Evolutionary conservation across 1,140 invertebrate species (phyloP), one percentile per base, ranked within the genome.

Genomic region (Orius laevigatus): DNA sequence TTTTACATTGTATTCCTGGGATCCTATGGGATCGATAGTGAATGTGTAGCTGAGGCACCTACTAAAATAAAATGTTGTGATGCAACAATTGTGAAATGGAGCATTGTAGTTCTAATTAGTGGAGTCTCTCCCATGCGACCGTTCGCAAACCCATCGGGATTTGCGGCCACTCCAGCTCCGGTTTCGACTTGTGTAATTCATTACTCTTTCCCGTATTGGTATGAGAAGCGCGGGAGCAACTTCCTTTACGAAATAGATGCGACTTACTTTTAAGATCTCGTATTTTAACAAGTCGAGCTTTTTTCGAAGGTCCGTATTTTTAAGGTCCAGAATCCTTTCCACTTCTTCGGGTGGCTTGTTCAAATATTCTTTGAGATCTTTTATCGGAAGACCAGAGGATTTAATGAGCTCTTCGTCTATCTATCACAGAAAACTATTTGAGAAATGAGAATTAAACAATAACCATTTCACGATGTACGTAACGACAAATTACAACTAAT

Each of bases 241-340:
- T 25, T 25, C 8, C 25, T 25, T 25, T 25, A 25, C 25, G 25
- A 25, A 25, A 9, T 31, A 3, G 9, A n/a, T 10, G 8, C 40
- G 20, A n/a, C 32, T 52, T 55, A 70, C 69, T 62, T 73, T 72
- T 55, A 72, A 71, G 33, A 68, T 75, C 49, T 75, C 70, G 58
- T 82, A 81, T 49, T 71, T 72, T n/a, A 81, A 57, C 19, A 85
- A 62, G 67, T 86, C 81, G 34, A 82, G 61, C 53, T 79, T 74
- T 59, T 84, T 86, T 14, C 76, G 68, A 50, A 75, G 69, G 54
- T 84, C 78, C 15, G 80, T 81, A 34, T 81, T 74, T 64, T 83
- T 78, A n/a, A 81, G 67, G 55, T 84, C 78, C 18, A 81, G 60
- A 48, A 74, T 70, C 38, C 73, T 65, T 33, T 76, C 64, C 6